Base-by-base conservation (phyloP, 2,888 invertebrate genomes). In the Agrenia bidenticulata region DNA sequence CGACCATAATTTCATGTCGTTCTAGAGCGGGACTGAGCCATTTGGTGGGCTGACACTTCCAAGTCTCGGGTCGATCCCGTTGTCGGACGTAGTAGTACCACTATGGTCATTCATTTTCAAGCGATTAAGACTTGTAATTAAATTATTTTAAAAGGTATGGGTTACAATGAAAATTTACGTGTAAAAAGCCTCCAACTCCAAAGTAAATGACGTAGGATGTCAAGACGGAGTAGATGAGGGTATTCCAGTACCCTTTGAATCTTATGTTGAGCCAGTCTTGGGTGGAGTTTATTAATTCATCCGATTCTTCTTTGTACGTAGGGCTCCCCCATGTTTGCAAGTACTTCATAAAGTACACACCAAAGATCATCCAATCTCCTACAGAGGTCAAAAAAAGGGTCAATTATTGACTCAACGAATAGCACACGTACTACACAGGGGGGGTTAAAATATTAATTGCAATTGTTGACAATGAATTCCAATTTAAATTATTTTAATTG, bases 21-120 rank as follows among this genome's bases (percentile, higher is more conserved):
- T 89, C 88, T 60, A 88, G 79, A 63, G 88, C 86, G 0, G 87
- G 85, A 0, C 85, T 79, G 13, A 89, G 76, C 85, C 87, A 89
- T 71, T 87, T 87, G 49, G 82, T 82, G 0, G 88, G 89, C 77
- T 89, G 89, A 71, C 88, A 86, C 80, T 89, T 89, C 89, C 89
- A 89, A 72, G 86, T 85, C 58, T 86, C 81, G 0, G 88, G 82
- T 7, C 80, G 77, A 76, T 87, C 84, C 0, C 85, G 80, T 77
- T 84, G 83, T 1, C 83, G 81, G 21, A 88, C 82, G 79, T 88
- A 89, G 80, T 86, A 89, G 77, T 87, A 87, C 87, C 87, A 88
- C 87, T 89, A 82, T 23, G 76, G 7, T 39, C n/a, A n/a, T 39
- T 39, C 39, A 15, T 39, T 39, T 39, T 39, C 39, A n/a, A n/a